Percentiles rank a stretch among this genome's conserved stretches.
phyloP scores from a whole-genome alignment of 1,140 invertebrate genomes.

The Antheraea pernyi region DNA sequence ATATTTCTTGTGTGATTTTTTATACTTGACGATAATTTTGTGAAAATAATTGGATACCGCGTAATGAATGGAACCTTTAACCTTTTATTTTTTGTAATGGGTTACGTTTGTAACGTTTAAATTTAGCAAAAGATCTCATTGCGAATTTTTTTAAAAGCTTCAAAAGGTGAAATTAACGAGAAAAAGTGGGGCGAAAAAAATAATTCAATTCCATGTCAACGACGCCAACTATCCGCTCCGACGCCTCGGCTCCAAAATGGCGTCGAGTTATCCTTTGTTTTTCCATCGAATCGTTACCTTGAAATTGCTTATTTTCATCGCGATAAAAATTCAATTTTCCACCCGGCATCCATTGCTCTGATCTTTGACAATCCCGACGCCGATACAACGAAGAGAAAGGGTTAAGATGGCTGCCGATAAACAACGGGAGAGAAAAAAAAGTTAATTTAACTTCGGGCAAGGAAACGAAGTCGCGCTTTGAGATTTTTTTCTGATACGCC shows the following conservation, averaged over 20 bases:
- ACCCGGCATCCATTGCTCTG: constrained; percentile 45
- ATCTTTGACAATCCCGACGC: constrained; percentile 61
- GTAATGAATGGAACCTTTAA: not conserved
- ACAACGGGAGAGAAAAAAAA: constrained; percentile 66
- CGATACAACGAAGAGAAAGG: constrained; percentile 58
- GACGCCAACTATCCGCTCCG: constrained; percentile 15
- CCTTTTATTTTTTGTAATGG: not conserved
- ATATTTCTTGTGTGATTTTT: too few relatives aligned
- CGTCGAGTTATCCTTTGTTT: constrained; percentile 16
- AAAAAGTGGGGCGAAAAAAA: not conserved
- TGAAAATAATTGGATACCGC: too few relatives aligned
- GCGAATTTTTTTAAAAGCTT: not conserved
- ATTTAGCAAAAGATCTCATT: not conserved
- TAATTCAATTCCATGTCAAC: constrained; percentile 21
- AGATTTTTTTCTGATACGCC: constrained; percentile 16
- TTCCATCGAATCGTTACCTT: constrained; percentile 47
- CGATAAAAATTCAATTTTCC: constrained; percentile 76
- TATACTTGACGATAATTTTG: too few relatives aligned
- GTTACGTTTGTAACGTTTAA: not conserved
- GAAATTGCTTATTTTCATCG: constrained; percentile 55
- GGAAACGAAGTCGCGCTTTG: constrained; percentile 47
- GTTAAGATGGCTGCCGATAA: constrained; percentile 66
- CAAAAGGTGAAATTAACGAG: not conserved
- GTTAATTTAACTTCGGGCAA: constrained; percentile 65
- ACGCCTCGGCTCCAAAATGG: constrained; percentile 14